Conservation (phyloP, 2,888 invertebrate species). For the Drosophila lacicola region DNA sequence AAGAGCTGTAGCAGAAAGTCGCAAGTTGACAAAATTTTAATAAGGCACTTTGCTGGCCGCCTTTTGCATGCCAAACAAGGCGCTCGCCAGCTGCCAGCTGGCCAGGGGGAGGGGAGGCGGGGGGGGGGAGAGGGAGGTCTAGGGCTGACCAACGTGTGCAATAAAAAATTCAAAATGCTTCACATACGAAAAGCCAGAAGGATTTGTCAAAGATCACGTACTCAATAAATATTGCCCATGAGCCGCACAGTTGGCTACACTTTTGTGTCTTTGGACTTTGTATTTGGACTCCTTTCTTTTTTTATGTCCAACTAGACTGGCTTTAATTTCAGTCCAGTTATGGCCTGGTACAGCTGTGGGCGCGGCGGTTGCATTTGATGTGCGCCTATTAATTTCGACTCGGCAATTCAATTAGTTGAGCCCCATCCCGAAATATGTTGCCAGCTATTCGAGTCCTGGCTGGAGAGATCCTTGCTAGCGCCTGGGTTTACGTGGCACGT, state of each 20-base stretch:
- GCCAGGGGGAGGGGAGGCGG: not conserved
- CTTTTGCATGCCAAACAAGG: constrained; percentile 70
- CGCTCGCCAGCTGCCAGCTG: constrained; percentile 60
- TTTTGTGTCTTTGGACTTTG: constrained; percentile 39
- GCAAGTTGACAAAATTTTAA: constrained; percentile 79
- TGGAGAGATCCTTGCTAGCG: constrained; percentile 8
- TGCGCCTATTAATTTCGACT: constrained; percentile 76
- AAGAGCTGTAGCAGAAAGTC: constrained; percentile 41
- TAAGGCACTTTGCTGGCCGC: constrained; percentile 74
- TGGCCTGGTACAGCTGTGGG: constrained; percentile 54
- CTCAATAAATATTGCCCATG: constrained; percentile 85
- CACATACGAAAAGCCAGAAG: constrained; percentile 77
- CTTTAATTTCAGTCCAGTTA: constrained; percentile 57
- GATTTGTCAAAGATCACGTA: constrained; percentile 85
- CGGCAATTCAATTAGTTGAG: constrained; percentile 77
- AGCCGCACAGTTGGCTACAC: constrained; percentile 72
- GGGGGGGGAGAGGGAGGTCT: not conserved
- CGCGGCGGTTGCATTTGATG: constrained; percentile 55
- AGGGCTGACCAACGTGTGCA: constrained; percentile 58
- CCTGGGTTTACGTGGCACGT: constrained; percentile 65
- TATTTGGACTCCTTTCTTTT: not conserved
- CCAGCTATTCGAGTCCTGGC: constrained; percentile 17
- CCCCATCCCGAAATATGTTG: constrained; percentile 27
- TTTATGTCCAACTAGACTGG: no score
- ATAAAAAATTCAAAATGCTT: constrained; percentile 85